Conservation (phyloP, 2,888 invertebrate genomes). For the Stratiomys singularior region DNA sequence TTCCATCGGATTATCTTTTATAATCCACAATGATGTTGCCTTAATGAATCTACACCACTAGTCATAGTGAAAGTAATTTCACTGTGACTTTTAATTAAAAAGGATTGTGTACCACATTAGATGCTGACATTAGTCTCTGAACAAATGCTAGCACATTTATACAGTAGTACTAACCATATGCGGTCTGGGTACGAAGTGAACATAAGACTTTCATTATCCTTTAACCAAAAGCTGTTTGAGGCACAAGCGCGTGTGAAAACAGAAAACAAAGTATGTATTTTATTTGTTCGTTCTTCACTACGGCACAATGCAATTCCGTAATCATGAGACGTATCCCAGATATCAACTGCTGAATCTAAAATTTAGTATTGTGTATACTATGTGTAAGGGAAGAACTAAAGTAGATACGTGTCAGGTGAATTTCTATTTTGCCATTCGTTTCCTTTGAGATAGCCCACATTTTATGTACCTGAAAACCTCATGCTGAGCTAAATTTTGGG, state of each 20-base stretch:
- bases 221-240: constrained; percentile 21
- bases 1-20: no score
- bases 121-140: constrained; percentile 18
- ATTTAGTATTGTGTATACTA: not conserved
- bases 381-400: not conserved
- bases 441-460: constrained; percentile 11
- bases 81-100: constrained; percentile 35
- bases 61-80: constrained; percentile 24
- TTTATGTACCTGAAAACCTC: constrained; percentile 8
- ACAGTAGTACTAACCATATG: not conserved
- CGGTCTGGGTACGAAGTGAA: constrained; percentile 19
- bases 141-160: not conserved
- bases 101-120: constrained; percentile 9
- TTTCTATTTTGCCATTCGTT: not conserved
- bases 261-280: not conserved
- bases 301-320: not conserved
- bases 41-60: constrained; percentile 7
- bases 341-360: constrained; percentile 1
- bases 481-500: constrained; percentile 5
- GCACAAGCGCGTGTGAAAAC: constrained; percentile 14
- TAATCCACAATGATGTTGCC: constrained; percentile 4
- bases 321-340: constrained; percentile 7
- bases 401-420: not conserved
- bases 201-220: constrained; percentile 37
- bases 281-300: not conserved